Conservation (phyloP, 2,113 vertebrate genomes). For the Anas platyrhynchos region DNA sequence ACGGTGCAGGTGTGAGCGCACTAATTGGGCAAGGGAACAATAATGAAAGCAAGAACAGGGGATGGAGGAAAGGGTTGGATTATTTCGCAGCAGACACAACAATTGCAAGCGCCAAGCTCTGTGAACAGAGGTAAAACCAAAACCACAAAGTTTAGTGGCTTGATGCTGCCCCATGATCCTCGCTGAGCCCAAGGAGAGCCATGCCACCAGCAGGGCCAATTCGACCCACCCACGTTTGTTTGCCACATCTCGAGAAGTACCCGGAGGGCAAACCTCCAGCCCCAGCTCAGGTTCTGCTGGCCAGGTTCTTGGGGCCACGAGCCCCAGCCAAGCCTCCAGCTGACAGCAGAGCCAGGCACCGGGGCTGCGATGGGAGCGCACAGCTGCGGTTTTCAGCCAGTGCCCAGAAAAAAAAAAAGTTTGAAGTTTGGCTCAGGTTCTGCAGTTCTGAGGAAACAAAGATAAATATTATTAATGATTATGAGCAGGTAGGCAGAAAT, state of each 20-base stretch:
- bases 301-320: neutral
- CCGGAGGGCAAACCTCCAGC: neutral
- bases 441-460: neutral
- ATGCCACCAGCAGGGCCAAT: fast-evolving
- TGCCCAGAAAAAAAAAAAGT: neutral
- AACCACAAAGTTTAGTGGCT: neutral
- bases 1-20: conserved; percentile 10
- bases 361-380: neutral
- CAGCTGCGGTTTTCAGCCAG: neutral
- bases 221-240: neutral
- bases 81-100: neutral
- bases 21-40: neutral
- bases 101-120: neutral
- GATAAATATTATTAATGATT: neutral
- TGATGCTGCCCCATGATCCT: neutral
- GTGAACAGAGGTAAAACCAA: neutral
- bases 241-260: neutral
- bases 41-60: neutral
- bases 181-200: neutral
- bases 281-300: neutral
- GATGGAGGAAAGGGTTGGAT: neutral
- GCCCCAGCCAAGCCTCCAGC: neutral
- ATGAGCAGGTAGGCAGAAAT: neutral
- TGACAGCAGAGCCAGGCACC: fast-evolving
- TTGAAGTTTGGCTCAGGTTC: neutral